Conservation (phyloP, 2,797 vertebrate genomes). For the Galagoides demidoff region DNA sequence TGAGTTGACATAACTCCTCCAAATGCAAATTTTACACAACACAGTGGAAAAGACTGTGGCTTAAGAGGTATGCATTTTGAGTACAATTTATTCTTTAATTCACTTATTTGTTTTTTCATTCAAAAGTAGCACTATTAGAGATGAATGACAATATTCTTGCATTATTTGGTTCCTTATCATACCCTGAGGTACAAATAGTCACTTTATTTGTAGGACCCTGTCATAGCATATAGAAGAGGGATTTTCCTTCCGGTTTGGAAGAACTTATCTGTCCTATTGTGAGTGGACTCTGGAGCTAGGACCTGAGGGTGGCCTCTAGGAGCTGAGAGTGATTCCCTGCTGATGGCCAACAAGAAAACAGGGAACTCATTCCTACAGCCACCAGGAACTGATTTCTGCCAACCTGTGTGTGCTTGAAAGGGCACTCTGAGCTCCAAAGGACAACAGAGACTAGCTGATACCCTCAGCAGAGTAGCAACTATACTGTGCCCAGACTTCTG, state of each 20-base stretch:
- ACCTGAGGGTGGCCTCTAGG: neutral
- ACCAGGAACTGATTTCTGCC: neutral
- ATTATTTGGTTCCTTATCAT: neutral
- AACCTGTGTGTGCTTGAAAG: neutral
- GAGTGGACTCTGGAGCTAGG: neutral
- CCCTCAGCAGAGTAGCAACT: neutral
- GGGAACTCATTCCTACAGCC: neutral
- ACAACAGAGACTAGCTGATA: neutral
- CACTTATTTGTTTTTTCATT: neutral
- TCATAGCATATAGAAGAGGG: neutral
- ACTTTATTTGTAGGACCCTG: neutral
- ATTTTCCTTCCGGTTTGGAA: neutral
- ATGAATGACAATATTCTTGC: neutral
- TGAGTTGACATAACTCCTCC: neutral
- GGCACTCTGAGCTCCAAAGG: neutral
- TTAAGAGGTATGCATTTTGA: neutral
- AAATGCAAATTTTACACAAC: neutral
- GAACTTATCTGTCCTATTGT: neutral
- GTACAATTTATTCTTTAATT: neutral
- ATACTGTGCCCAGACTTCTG: neutral
- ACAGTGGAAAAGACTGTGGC: neutral
- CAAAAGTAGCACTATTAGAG: neutral
- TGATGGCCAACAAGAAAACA: neutral
- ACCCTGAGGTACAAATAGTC: neutral
- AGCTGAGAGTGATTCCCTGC: neutral